These are phyloP conservation scores for Falcunculus frontatus DNA, from an alignment of 2,113 vertebrate species.

Conservation along the genomic window DNA sequence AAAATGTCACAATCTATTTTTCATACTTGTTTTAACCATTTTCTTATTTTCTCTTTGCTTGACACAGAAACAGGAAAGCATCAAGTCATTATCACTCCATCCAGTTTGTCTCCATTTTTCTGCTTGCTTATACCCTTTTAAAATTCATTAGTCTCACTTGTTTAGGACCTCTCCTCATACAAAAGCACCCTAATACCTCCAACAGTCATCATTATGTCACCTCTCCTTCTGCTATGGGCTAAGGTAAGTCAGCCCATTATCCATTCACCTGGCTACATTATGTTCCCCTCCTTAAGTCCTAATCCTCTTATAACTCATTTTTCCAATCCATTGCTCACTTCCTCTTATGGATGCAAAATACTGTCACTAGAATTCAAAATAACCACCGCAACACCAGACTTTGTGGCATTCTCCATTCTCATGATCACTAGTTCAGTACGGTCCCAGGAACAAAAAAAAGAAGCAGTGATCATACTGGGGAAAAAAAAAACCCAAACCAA, in stretches of 20 bases:
- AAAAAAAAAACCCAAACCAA: not conserved
- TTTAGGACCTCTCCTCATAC: not conserved
- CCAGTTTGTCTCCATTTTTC: not conserved
- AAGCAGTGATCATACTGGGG: not conserved
- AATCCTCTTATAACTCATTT: not conserved
- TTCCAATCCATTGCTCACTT: not conserved
- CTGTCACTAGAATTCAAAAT: not conserved
- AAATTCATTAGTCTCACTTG: not conserved
- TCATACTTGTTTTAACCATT: not conserved
- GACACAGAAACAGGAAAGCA: not conserved
- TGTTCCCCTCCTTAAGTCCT: not conserved
- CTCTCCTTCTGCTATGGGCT: not conserved
- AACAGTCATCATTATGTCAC: not conserved
- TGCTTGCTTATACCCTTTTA: not conserved
- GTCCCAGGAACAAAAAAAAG: not conserved
- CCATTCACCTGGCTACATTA: not conserved
- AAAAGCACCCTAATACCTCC: not conserved
- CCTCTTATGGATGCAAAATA: not conserved
- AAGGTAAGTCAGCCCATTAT: not conserved
- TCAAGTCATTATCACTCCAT: not conserved
- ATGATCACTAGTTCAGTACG: accelerated
- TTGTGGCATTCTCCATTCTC: not conserved
- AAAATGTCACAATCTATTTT: not conserved
- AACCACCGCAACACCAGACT: not conserved
- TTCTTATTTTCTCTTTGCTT: not conserved